phyloP scores from a whole-genome alignment of 2,797 vertebrate species.

The Karalla daura region DNA sequence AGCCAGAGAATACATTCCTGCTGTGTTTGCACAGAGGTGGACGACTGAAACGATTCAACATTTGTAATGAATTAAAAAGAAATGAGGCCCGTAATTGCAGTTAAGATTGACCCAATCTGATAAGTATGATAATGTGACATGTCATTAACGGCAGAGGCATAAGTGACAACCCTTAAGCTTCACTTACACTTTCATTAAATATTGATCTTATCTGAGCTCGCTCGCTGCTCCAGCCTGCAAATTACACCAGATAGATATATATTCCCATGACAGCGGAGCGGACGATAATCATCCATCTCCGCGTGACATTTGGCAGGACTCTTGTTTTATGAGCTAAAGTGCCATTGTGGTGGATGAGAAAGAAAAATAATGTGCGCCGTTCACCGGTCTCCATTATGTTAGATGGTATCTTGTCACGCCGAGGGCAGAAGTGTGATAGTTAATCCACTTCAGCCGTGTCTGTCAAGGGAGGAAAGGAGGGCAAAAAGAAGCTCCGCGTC shows the following conservation, averaged over 20 bases:
- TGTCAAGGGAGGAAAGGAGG: slow-evolving; percentile 25
- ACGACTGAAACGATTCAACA: slow-evolving; percentile 54
- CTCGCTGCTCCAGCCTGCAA: slow-evolving; percentile 74
- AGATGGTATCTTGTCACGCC: slow-evolving; percentile 68
- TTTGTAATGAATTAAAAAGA: slow-evolving; percentile 75
- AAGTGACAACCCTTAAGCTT: slow-evolving; percentile 81
- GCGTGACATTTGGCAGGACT: slow-evolving; percentile 76
- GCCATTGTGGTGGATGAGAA: slow-evolving; percentile 69
- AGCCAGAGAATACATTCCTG: slow-evolving; percentile 8
- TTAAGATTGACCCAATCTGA: slow-evolving; percentile 72
- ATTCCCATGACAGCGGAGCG: slow-evolving; percentile 79
- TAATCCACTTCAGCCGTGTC: slow-evolving; percentile 64
- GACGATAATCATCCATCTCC: slow-evolving; percentile 77
- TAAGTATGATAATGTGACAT: slow-evolving; percentile 78
- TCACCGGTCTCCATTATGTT: slow-evolving; percentile 66
- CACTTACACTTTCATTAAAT: slow-evolving; percentile 82
- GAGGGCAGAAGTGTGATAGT: slow-evolving; percentile 54
- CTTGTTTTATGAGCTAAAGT: slow-evolving; percentile 79
- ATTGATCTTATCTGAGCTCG: slow-evolving; percentile 77
- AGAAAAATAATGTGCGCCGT: slow-evolving; percentile 76
- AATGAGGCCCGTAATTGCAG: slow-evolving; percentile 70
- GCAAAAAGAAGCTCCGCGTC: slow-evolving; percentile 22
- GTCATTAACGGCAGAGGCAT: slow-evolving; percentile 72
- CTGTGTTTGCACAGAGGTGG: slow-evolving; percentile 59
- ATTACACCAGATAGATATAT: slow-evolving; percentile 74